A percentile compares a stretch with the other conserved stretches of the same genome.
Conservation (phyloP, 2,113 vertebrate species). For the Leptobrachium ailaonicum region DNA sequence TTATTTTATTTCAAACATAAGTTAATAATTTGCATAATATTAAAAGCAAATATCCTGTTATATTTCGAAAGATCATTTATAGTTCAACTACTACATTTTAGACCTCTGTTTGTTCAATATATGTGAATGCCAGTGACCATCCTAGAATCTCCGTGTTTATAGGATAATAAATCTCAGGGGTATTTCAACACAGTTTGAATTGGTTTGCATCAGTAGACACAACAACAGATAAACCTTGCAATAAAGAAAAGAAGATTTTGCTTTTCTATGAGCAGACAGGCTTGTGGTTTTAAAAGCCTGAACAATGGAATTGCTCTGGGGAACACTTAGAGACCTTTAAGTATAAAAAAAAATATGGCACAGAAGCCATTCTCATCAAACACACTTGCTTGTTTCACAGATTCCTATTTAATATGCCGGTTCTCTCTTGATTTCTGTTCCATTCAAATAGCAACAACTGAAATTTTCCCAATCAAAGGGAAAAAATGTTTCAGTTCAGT, state of each 20-base stretch:
- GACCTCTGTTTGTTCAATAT: neutral
- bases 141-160: neutral
- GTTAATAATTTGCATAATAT: too few relatives aligned
- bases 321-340: neutral
- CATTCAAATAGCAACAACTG: too few relatives aligned
- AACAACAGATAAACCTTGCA: neutral
- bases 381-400: too few relatives aligned
- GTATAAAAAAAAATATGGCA: neutral
- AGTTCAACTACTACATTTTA: neutral
- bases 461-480: too few relatives aligned
- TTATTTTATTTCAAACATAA: too few relatives aligned
- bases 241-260: neutral
- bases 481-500: neutral
- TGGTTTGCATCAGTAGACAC: neutral
- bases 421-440: too few relatives aligned
- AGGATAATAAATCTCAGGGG: neutral
- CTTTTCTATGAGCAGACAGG: neutral
- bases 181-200: neutral
- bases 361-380: too few relatives aligned
- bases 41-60: too few relatives aligned
- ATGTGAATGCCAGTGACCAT: neutral
- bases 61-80: too few relatives aligned
- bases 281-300: neutral
- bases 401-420: too few relatives aligned
- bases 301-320: neutral